Percentiles rank a stretch among this genome's conserved stretches.
phyloP scores from a whole-genome alignment of 2,888 invertebrate species.

The Oligia strigilis region DNA sequence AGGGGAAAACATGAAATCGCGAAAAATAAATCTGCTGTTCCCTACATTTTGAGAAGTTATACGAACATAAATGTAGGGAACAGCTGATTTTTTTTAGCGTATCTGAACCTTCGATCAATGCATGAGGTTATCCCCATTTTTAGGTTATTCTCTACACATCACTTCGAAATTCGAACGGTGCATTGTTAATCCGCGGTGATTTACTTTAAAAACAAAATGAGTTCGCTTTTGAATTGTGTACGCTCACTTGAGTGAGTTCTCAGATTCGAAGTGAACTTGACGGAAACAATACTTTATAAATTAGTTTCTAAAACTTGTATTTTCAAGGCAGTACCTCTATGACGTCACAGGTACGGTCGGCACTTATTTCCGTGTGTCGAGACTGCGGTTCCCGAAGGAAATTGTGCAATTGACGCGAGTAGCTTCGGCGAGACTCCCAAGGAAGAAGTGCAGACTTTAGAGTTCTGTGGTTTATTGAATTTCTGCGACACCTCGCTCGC shows the following conservation, averaged over 20 bases:
- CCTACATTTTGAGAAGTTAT: too few relatives aligned
- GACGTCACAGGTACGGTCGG: slow-evolving; percentile 17
- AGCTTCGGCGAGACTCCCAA: not conserved
- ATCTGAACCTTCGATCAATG: too few relatives aligned
- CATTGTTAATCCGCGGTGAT: not conserved
- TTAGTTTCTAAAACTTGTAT: slow-evolving; percentile 1
- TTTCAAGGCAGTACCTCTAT: not conserved
- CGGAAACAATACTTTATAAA: not conserved
- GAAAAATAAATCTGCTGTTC: too few relatives aligned
- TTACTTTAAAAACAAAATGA: slow-evolving; percentile 1
- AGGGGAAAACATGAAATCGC: too few relatives aligned
- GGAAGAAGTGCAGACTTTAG: not conserved
- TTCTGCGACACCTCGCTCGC: not conserved
- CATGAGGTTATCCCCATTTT: not conserved
- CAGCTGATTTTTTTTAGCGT: too few relatives aligned
- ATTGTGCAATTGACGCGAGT: slow-evolving; percentile 50
- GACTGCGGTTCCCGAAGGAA: slow-evolving; percentile 51
- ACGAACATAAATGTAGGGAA: too few relatives aligned
- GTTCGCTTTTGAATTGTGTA: not conserved
- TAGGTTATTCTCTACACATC: too few relatives aligned
- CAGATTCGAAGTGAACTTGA: too few relatives aligned
- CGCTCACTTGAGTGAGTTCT: not conserved
- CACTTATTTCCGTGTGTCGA: slow-evolving; percentile 54
- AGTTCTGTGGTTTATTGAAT: slow-evolving; percentile 26
- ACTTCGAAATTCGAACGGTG: not conserved